Conservation (phyloP, 2,113 vertebrate species). For the Sebastes fasciatus region DNA sequence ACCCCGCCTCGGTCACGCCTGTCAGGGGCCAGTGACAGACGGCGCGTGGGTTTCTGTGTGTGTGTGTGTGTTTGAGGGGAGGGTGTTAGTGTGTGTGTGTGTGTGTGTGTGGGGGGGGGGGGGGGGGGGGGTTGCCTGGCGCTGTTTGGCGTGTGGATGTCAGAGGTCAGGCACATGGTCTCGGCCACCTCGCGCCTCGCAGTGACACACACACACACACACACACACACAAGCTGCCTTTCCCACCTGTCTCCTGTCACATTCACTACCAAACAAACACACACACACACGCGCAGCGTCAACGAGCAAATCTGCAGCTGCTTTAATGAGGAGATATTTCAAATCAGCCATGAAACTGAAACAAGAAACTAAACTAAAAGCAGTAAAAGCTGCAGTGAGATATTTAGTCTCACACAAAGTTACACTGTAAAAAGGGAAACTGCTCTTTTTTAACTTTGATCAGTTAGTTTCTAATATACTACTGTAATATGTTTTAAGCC, state of each 20-base stretch:
- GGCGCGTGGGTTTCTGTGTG: conserved; percentile 73
- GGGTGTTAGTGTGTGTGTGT: too few relatives aligned
- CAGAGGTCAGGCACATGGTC: conserved; percentile 80
- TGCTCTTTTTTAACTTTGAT: too few relatives aligned
- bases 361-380: not conserved
- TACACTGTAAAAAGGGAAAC: too few relatives aligned
- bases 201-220: conserved; percentile 47
- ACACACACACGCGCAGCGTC: conserved; percentile 25
- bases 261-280: conserved; percentile 43
- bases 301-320: conserved; percentile 25
- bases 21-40: conserved; percentile 80
- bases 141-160: conserved; percentile 79
- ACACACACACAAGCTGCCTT: conserved; percentile 39
- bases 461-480: too few relatives aligned
- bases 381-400: not conserved
- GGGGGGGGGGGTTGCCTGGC: not conserved
- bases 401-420: not conserved
- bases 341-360: not conserved
- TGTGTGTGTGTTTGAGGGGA: not conserved
- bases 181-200: conserved; percentile 49
- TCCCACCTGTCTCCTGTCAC: conserved; percentile 67
- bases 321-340: not conserved
- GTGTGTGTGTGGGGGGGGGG: not conserved
- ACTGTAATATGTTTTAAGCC: not conserved
- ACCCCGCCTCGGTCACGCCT: conserved; percentile 76